Conservation (phyloP, 2,888 invertebrate genomes). For the Mythimna albipuncta region DNA sequence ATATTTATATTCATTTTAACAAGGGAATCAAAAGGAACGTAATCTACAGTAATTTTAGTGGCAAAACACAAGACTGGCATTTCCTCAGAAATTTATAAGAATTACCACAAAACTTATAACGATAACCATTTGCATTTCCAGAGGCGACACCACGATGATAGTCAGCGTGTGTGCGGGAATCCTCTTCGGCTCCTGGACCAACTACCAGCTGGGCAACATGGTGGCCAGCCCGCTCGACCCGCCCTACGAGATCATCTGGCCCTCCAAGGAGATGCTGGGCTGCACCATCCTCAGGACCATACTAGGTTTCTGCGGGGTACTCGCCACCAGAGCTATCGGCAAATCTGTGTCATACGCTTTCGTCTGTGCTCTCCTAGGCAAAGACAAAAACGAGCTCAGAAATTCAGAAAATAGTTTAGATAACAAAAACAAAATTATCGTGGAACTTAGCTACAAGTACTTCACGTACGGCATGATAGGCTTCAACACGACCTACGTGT, state of each 20-base stretch:
- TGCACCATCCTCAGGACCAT: constrained; percentile 92
- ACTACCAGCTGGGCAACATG: constrained; percentile 95
- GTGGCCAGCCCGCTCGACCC: constrained; percentile 91
- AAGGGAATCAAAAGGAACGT: too few species aligned
- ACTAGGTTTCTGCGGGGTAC: constrained; percentile 94
- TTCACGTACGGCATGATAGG: constrained; percentile 95
- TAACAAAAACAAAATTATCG: constrained; percentile 93
- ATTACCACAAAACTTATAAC: not conserved
- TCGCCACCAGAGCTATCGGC: constrained; percentile 92
- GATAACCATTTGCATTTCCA: constrained; percentile 77
- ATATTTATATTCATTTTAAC: too few species aligned
- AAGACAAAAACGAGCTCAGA: constrained; percentile 92
- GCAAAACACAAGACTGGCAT: not conserved
- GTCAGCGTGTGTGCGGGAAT: constrained; percentile 95
- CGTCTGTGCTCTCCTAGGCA: constrained; percentile 93
- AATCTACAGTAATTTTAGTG: not conserved
- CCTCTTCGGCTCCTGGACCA: constrained; percentile 95
- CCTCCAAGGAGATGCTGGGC: constrained; percentile 93
- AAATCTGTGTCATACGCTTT: constrained; percentile 93
- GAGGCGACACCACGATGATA: constrained; percentile 97
- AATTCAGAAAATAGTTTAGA: constrained; percentile 92
- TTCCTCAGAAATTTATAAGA: not conserved
- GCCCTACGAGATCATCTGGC: constrained; percentile 95
- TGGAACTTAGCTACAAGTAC: constrained; percentile 96
- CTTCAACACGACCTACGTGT: constrained; percentile 93